Base-by-base conservation (phyloP, 2,113 vertebrate genomes). In the Elgaria multicarinata region DNA sequence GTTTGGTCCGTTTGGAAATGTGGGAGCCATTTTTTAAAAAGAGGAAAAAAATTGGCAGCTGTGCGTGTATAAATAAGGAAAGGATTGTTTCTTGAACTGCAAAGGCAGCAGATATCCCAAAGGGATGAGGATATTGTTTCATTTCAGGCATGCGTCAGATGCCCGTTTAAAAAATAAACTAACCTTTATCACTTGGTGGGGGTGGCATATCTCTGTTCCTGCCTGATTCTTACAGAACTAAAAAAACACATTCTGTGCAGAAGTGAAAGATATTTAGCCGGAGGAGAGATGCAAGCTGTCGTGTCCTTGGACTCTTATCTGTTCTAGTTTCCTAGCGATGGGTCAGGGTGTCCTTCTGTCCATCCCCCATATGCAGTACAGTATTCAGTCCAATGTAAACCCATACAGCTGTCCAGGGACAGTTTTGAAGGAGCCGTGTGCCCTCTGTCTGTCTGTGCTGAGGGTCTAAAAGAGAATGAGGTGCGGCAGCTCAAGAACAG, bases 81-180 rank as follows among this genome's bases (percentile, higher is more conserved):
- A 9, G n/a, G n/a, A 79, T 93, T 85, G 82, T 44, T 82, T 82
- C 74, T 0, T 1, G 0, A 50, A 75, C 84, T 72, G 28, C 36
- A 62, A 13, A 24, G 28, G 55, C 88, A 80, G 39, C 36, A 75
- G 39, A 0, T 4, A 67, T 53, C 78, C 36, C 22, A 14, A 50
- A 62, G 76, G 12, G 50, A 58, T 0, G 50, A 0, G 83, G 1
- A 89, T 80, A 64, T 0, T 79, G 26, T 88, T 74, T 89, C 6
- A 3, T 18, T 79, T 22, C 2, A 72, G 44, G 0, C 24, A 66
- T 0, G 0, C 16, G 80, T 36, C 24, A 36, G 80, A 74, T 83
- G 55, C 14, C 0, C 4, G 26, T 36, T 44, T 78, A 8, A 31
- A 78, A 62, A 76, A 67, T 39, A 79, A 79, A 64, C 50, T 46